Conservation (phyloP, 1,140 invertebrate genomes). For the Temnothorax curvispinosus region DNA sequence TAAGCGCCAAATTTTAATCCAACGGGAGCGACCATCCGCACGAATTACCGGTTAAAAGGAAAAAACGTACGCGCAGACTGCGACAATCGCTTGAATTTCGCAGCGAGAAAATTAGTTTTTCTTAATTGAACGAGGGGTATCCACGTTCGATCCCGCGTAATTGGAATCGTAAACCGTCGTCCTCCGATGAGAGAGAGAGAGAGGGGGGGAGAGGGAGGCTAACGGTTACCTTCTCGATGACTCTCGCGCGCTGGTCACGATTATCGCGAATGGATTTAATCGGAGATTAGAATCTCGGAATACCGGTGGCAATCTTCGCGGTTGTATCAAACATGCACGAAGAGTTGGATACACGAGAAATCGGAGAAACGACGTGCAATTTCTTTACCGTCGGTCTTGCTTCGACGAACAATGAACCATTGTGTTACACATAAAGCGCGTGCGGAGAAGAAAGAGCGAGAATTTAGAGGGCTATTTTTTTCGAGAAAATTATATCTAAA, state of each 20-base stretch:
- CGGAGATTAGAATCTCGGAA: slow-evolving; percentile 50
- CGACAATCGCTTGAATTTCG: slow-evolving; percentile 67
- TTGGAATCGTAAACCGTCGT: slow-evolving; percentile 78
- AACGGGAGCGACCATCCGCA: slow-evolving; percentile 58
- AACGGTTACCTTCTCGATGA: slow-evolving; percentile 17
- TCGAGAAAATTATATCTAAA: not conserved
- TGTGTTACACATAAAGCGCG: not conserved
- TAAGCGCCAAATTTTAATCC: slow-evolving; percentile 81
- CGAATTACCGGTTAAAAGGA: slow-evolving; percentile 59
- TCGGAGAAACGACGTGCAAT: not conserved
- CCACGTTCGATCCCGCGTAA: slow-evolving; percentile 76
- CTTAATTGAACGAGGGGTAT: slow-evolving; percentile 78
- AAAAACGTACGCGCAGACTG: slow-evolving; percentile 49
- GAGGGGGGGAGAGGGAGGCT: not conserved
- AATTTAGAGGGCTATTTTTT: not conserved
- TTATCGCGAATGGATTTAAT: slow-evolving; percentile 53
- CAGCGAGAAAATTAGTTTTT: slow-evolving; percentile 80
- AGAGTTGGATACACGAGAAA: not conserved
- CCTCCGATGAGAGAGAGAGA: not conserved
- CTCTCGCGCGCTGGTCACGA: slow-evolving; percentile 30
- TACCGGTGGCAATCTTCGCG: slow-evolving; percentile 5
- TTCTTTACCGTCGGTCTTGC: not conserved
- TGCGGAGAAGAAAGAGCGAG: not conserved
- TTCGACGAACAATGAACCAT: not conserved
- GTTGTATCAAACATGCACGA: not conserved